These are phyloP conservation scores for Drosophila arawakana DNA, from an alignment of 1,140 invertebrate genomes.

Conservation along the genomic window DNA sequence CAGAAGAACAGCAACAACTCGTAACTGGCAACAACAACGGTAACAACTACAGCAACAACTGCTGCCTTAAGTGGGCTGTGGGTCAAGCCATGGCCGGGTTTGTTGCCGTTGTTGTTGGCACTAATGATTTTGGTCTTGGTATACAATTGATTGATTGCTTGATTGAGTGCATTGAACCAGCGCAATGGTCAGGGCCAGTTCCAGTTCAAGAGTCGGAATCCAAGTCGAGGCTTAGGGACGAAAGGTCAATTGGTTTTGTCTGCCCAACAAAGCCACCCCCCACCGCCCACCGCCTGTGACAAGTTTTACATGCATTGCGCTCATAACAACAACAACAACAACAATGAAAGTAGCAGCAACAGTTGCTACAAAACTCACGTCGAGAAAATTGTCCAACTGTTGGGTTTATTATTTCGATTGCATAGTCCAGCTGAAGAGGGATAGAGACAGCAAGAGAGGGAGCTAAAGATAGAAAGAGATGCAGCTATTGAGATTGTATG, in stretches of 20 bases:
- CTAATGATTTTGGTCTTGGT: slow-evolving; percentile 75
- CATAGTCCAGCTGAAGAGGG: slow-evolving; percentile 26
- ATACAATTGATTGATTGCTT: slow-evolving; percentile 80
- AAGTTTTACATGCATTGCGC: slow-evolving; percentile 68
- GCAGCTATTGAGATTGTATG: slow-evolving; percentile 22
- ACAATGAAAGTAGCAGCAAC: slow-evolving; percentile 9
- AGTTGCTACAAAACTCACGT: slow-evolving; percentile 61
- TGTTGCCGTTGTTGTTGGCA: slow-evolving; percentile 56
- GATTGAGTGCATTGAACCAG: slow-evolving; percentile 65
- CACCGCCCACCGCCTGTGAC: slow-evolving; percentile 46
- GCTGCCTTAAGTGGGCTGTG: slow-evolving; percentile 76
- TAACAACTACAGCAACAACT: slow-evolving; percentile 18
- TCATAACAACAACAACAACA: slow-evolving; percentile 50
- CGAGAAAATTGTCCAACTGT: slow-evolving; percentile 79
- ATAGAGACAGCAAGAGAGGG: background rate
- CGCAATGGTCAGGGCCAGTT: slow-evolving; percentile 41
- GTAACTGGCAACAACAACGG: slow-evolving; percentile 7
- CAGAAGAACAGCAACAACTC: slow-evolving; percentile 33
- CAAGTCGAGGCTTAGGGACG: background rate
- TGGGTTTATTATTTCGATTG: slow-evolving; percentile 83
- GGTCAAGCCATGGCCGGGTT: slow-evolving; percentile 74
- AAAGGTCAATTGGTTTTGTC: no score
- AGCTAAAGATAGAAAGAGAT: background rate
- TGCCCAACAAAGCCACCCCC: no score
- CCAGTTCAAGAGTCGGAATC: slow-evolving; percentile 7